Percentiles rank a stretch among this genome's conserved stretches.
These are phyloP conservation scores for Oscheius myriophilus DNA, from an alignment of 2,888 invertebrate genomes.

Conservation along the genomic window DNA sequence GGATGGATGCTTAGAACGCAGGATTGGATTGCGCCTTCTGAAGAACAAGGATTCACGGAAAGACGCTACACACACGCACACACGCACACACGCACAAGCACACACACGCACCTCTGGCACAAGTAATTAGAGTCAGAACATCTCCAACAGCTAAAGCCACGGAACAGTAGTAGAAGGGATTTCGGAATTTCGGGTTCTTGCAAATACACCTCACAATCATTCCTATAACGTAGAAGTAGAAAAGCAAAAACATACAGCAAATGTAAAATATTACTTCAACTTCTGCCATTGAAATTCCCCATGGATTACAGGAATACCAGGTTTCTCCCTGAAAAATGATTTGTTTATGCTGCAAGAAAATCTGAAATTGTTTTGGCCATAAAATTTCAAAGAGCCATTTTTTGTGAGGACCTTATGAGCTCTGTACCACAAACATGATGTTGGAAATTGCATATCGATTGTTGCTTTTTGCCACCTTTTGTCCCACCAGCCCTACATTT, in stretches of 20 bases:
- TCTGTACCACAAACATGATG: too few species aligned
- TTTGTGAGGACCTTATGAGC: too few species aligned
- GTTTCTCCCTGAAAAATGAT: slow-evolving; percentile 2
- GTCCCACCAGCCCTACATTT: too few species aligned
- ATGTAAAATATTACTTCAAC: slow-evolving; percentile 21
- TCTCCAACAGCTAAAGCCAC: slow-evolving; percentile 12
- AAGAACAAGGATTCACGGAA: too few species aligned
- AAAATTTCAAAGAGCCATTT: too few species aligned
- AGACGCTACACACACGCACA: neutral
- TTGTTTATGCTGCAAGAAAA: too few species aligned
- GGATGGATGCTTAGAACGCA: slow-evolving; percentile 9
- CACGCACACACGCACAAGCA: too few species aligned
- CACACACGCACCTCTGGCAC: slow-evolving; percentile 6
- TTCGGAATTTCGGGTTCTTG: neutral
- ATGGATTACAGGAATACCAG: slow-evolving; percentile 7
- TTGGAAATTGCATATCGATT: too few species aligned
- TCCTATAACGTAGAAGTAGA: slow-evolving; percentile 17
- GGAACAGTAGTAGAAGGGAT: slow-evolving; percentile 16
- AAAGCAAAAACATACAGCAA: slow-evolving; percentile 2
- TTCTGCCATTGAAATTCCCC: slow-evolving; percentile 4
- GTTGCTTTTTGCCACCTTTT: too few species aligned
- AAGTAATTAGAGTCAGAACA: slow-evolving; percentile 4
- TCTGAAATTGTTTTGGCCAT: too few species aligned
- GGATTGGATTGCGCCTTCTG: slow-evolving; percentile 13
- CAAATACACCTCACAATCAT: neutral